A percentile compares a stretch with the other conserved stretches of the same genome.
These are phyloP conservation scores for Plemyria rubiginata DNA, from an alignment of 2,888 invertebrate species.

Conservation along the genomic window DNA sequence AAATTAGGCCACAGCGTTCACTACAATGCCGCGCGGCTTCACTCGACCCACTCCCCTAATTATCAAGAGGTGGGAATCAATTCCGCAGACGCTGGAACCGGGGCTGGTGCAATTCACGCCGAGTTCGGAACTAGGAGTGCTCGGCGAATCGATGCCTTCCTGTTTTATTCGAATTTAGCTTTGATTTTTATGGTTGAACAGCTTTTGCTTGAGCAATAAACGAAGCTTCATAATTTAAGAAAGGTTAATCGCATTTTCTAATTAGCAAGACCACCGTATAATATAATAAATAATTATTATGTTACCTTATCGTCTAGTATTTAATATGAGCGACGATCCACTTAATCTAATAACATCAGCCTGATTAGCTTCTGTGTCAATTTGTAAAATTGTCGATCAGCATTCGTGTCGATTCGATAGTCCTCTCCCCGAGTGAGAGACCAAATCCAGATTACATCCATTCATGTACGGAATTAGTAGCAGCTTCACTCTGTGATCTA, in stretches of 20 bases:
- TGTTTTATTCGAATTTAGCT: not conserved
- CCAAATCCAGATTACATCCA: slow-evolving; percentile 73
- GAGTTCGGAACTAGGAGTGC: slow-evolving; percentile 15
- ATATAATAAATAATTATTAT: too few relatives aligned
- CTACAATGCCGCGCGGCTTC: slow-evolving; percentile 42
- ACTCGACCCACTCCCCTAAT: slow-evolving; percentile 51
- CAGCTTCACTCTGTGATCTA: slow-evolving; percentile 59
- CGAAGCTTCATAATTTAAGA: not conserved
- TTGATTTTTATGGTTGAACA: slow-evolving; percentile 7
- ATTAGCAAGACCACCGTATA: too few relatives aligned
- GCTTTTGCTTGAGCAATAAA: not conserved
- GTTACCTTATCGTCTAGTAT: not conserved
- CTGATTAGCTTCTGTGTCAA: slow-evolving; percentile 4
- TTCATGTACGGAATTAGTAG: slow-evolving; percentile 71
- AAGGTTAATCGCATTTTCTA: not conserved
- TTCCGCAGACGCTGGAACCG: slow-evolving; percentile 25
- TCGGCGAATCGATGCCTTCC: slow-evolving; percentile 14
- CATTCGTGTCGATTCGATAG: slow-evolving; percentile 8
- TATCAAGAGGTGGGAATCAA: slow-evolving; percentile 54
- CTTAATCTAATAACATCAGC: not conserved
- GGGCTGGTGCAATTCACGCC: slow-evolving; percentile 23
- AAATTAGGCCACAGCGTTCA: slow-evolving; percentile 50
- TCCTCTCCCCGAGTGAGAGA: slow-evolving; percentile 45
- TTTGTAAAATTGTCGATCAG: slow-evolving; percentile 5
- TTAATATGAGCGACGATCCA: not conserved